Evolutionary conservation across 2,888 invertebrate species (phyloP).

Genomic region (Drosophila kokeensis): DNA sequence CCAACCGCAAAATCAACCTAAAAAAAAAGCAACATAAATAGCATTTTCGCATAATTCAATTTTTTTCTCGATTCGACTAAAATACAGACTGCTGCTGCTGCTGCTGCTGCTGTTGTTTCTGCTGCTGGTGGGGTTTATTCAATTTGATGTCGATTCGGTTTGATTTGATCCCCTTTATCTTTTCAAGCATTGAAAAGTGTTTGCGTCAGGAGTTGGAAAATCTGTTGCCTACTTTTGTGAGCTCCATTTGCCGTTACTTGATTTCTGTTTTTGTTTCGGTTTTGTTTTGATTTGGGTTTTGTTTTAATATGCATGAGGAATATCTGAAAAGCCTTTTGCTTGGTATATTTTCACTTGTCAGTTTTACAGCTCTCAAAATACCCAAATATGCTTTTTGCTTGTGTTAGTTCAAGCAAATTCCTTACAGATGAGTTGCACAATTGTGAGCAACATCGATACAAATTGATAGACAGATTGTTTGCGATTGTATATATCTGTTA

Average conservation of each 20-base stretch:
- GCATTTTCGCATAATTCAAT: conserved; percentile 61
- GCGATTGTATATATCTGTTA: not conserved
- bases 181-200: conserved; percentile 57
- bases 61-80: conserved; percentile 59
- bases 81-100: conserved; percentile 39
- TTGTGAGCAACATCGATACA: conserved; percentile 40
- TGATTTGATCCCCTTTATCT: conserved; percentile 25
- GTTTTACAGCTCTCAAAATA: conserved; percentile 19
- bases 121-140: conserved; percentile 31
- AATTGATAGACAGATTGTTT: conserved; percentile 12
- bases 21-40: conserved; percentile 37
- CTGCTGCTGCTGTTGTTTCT: not conserved
- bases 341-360: conserved; percentile 39
- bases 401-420: conserved; percentile 33
- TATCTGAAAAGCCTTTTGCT: conserved; percentile 30
- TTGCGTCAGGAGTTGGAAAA: conserved; percentile 63
- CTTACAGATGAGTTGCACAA: conserved; percentile 26
- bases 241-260: conserved; percentile 11
- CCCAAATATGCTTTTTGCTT: conserved; percentile 34
- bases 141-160: conserved; percentile 52
- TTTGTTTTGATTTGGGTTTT: conserved; percentile 19
- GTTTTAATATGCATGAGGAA: conserved; percentile 26
- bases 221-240: conserved; percentile 65
- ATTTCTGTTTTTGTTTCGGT: conserved; percentile 19
- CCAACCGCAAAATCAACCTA: conserved; percentile 49